These are phyloP conservation scores for Mesorhabditis sp. DNA, from an alignment of 2,888 invertebrate species.

Conservation along the genomic window DNA sequence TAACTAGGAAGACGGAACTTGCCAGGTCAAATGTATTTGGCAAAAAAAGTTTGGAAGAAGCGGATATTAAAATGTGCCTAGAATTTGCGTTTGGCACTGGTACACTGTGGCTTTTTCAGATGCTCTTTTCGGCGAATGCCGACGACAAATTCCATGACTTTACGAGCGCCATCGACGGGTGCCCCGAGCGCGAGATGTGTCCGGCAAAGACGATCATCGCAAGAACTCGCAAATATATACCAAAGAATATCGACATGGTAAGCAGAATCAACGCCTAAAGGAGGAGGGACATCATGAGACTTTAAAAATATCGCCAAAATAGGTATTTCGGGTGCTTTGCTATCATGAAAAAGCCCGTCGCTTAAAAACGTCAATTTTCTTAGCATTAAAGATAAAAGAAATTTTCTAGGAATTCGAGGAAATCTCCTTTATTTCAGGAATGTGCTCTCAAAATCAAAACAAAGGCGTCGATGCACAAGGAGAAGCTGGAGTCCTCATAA, in stretches of 20 bases:
- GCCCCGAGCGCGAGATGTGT: background rate
- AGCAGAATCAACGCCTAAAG: background rate
- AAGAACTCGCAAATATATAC: background rate
- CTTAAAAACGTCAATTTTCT: background rate
- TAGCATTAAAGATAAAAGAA: background rate
- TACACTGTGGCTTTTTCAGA: background rate
- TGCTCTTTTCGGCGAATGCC: background rate
- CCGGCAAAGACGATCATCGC: background rate
- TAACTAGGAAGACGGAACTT: background rate
- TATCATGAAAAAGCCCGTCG: background rate
- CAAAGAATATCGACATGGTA: background rate
- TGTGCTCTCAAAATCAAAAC: too few relatives aligned
- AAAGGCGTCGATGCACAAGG: too few relatives aligned
- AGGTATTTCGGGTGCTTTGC: background rate
- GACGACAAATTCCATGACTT: background rate
- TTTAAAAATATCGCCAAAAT: background rate
- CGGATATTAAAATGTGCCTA: too few relatives aligned
- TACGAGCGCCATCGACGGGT: background rate
- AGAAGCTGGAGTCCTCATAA: too few relatives aligned
- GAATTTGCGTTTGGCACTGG: background rate
- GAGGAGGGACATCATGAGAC: background rate
- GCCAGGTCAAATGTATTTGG: too few relatives aligned
- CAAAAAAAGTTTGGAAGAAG: too few relatives aligned
- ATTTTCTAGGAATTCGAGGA: background rate
- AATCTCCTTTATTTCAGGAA: too few relatives aligned